Evolutionary conservation across 2,113 vertebrate species (phyloP), one percentile per base, ranked within the genome.

Genomic region (Pseudopodoces humilis): DNA sequence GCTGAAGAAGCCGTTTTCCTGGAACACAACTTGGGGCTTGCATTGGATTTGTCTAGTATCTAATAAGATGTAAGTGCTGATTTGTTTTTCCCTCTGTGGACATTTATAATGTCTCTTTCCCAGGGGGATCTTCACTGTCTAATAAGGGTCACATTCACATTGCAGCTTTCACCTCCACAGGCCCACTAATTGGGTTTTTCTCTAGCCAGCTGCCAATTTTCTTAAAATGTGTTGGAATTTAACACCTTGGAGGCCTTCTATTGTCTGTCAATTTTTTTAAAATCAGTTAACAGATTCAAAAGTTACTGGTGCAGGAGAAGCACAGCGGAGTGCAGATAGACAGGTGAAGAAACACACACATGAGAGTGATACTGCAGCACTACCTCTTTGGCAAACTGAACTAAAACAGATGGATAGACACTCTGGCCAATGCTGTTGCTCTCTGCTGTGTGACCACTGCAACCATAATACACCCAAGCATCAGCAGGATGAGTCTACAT

Each of bases 251-350:
- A 75, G 80, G 81, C 35, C 5, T 90, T 41, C 76, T 68, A 63
- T 33, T 79, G 49, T 60, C 72, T 86, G 76, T 86, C 68, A 90
- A n/a, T 14, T 63, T 63, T 74, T 23, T 92, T 90, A 93, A 21
- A 90, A 86, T 72, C 67, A 65, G 24, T 78, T 64, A 86, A 86
- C 80, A 86, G 59, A 67, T 95, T 95, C 68, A 83, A 70, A 95
- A 93, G 27, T 86, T 92, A 65, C 59, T 83, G 50, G 13, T 93
- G 88, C 85, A 20, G 63, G 75, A 86, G 79, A 56, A 82, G 47
- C 30, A 74, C 88, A 86, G 68, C 68, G 93, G 80, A 67, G 13
- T 44, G 64, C 33, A 76, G 58, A 79, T 9, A 72, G 69, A 78
- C 39, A 68, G 55, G 67, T 80, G 46, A 88, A 76, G 49, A 88